Percentiles rank a stretch among this genome's conserved stretches.
Conservation (phyloP, 1,140 invertebrate species). For the Sminthurides bifidus region DNA sequence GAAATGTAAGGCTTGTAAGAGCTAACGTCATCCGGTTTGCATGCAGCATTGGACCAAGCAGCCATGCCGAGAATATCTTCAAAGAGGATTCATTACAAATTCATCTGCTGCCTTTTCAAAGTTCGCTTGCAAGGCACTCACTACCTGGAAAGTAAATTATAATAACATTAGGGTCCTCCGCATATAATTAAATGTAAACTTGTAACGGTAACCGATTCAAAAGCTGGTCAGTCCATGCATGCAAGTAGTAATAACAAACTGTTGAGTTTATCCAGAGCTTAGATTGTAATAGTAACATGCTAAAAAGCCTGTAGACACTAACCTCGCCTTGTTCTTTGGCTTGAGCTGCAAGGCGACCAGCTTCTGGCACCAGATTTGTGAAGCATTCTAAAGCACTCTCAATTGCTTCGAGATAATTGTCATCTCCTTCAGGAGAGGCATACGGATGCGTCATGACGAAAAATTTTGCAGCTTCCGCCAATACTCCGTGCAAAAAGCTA, state of each 20-base stretch:
- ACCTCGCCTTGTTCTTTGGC: not conserved
- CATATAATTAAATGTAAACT: too few relatives aligned
- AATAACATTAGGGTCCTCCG: too few relatives aligned
- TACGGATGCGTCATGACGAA: conserved; percentile 11
- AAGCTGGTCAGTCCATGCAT: too few relatives aligned
- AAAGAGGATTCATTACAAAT: not conserved
- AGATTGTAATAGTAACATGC: too few relatives aligned
- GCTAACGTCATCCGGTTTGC: too few relatives aligned
- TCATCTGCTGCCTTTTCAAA: not conserved
- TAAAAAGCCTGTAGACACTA: too few relatives aligned
- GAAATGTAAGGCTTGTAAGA: too few relatives aligned
- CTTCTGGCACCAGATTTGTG: not conserved
- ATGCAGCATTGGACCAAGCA: not conserved
- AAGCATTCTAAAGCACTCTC: conserved; percentile 2
- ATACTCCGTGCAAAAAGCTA: not conserved
- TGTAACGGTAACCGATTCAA: too few relatives aligned
- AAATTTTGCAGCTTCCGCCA: not conserved
- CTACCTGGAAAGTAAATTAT: not conserved
- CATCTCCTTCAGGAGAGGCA: not conserved
- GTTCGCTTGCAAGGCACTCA: not conserved
- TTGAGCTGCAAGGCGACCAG: not conserved
- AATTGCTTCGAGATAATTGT: not conserved
- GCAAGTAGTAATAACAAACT: too few relatives aligned
- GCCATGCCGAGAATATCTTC: not conserved
- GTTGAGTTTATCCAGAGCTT: too few relatives aligned